Conservation (phyloP, 2,113 vertebrate genomes). For the Dunckerocampus dactyliophorus region DNA sequence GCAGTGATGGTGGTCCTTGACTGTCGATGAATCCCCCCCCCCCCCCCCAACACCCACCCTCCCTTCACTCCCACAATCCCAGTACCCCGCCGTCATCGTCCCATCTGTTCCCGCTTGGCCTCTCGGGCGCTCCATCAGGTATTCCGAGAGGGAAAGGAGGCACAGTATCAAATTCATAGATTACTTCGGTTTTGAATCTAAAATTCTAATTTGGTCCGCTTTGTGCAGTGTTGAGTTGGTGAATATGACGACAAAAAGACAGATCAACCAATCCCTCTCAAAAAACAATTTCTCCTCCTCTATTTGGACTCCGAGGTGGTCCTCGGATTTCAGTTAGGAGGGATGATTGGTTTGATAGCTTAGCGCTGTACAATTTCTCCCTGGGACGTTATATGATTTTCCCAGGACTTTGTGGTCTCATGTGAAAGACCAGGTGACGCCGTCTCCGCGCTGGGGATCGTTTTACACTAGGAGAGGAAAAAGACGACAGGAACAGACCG, state of each 20-base stretch:
- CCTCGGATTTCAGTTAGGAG: conserved; percentile 38
- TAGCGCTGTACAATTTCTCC: conserved; percentile 25
- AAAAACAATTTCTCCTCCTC: conserved; percentile 51
- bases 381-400: conserved; percentile 42
- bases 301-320: conserved; percentile 63
- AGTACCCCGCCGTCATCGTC: conserved; percentile 60
- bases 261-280: conserved; percentile 47
- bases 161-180: neutral
- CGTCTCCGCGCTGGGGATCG: conserved; percentile 34
- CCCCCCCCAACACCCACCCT: conserved; percentile 37
- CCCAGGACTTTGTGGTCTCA: conserved; percentile 45
- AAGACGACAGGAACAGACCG: conserved; percentile 27
- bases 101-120: conserved; percentile 76
- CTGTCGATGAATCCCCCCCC: conserved; percentile 60
- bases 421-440: conserved; percentile 45
- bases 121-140: conserved; percentile 67
- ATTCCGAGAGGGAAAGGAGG: neutral
- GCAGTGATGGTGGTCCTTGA: conserved; percentile 75
- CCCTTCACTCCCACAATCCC: conserved; percentile 47
- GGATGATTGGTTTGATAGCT: conserved; percentile 40
- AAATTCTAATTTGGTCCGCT: neutral
- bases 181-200: neutral
- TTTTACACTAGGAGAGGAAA: conserved; percentile 51
- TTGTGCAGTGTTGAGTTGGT: conserved; percentile 23
- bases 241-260: conserved; percentile 25